Conservation (phyloP, 2,888 invertebrate species). For the Podotricha telesiphe region DNA sequence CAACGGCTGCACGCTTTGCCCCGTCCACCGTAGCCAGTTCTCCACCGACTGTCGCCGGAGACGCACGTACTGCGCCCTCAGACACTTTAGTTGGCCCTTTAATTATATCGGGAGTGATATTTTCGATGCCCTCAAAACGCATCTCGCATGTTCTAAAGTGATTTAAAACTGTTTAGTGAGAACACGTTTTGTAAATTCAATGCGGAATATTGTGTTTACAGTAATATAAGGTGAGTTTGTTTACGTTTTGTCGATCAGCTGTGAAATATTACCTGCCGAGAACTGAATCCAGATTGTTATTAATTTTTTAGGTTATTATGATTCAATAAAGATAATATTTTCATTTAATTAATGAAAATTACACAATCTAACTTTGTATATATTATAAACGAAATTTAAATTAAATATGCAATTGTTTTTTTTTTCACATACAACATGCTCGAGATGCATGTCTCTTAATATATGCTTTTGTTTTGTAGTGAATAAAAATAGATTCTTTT, state of each 20-base stretch:
- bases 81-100: constrained; percentile 61
- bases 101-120: constrained; percentile 63
- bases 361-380: neutral
- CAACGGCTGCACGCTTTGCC: constrained; percentile 5
- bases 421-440: neutral
- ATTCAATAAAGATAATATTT: constrained; percentile 20
- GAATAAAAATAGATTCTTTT: constrained; percentile 32
- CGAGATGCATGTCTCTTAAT: constrained; percentile 5
- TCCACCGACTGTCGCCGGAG: constrained; percentile 62
- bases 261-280: constrained; percentile 48
- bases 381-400: constrained; percentile 3
- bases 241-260: constrained; percentile 67
- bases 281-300: constrained; percentile 34
- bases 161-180: constrained; percentile 47
- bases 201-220: constrained; percentile 61
- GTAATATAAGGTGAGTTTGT: constrained; percentile 68
- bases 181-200: constrained; percentile 61
- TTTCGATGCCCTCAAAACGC: constrained; percentile 71
- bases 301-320: constrained; percentile 34
- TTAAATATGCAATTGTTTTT: too few relatives aligned
- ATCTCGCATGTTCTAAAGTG: constrained; percentile 56
- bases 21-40: constrained; percentile 56
- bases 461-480: constrained; percentile 22
- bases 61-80: constrained; percentile 68
- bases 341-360: neutral